Base-by-base conservation (phyloP, 2,797 vertebrate species). In the Typhlichthys subterraneus region DNA sequence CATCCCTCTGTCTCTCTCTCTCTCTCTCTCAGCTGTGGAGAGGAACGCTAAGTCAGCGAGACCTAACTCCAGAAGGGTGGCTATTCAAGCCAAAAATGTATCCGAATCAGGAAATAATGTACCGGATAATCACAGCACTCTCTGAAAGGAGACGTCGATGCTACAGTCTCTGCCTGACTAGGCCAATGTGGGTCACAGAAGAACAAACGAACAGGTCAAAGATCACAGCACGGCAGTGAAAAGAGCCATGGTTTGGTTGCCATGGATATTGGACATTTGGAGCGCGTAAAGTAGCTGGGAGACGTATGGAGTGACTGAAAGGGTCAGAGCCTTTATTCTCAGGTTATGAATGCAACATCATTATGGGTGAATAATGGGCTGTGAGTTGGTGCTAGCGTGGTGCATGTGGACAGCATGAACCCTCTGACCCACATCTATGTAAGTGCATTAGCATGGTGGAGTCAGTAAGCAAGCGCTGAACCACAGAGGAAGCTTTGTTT, bases 391-490 rank as follows among this genome's bases (percentile, higher is more conserved):
- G 61, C 46, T 14, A 61, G 61, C 7, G 45, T 6, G 19, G 50
- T 11, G 33, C 76, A 76, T 57, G 61, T 76, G 31, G 61, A 66
- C 68, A 69, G 61, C 57, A 67, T 70, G 83, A 88, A 87, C 86
- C 59, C 79, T 45, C 38, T 82, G 86, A 87, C 88, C 83, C 53
- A 51, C 64, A 61, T 73, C 80, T 12, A 33, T 54, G 52, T 31
- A 33, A 85, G 81, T 74, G 75, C 78, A 88, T 87, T 87, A 87
- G 83, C 79, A 79, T 72, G 76, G 68, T 61, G 48, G 77, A 53
- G 74, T 72, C 73, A 52, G 77, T 76, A 79, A 88, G 80, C 83
- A 85, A 72, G 73, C 77, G 75, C 74, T 70, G 73, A 82, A 57
- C 59, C 69, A 73, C 73, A 72, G 65, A 80, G 33, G 77, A 58